These are phyloP conservation scores for Pseudomugil tenellus DNA, from an alignment of 2,797 vertebrate species.

Conservation along the genomic window DNA sequence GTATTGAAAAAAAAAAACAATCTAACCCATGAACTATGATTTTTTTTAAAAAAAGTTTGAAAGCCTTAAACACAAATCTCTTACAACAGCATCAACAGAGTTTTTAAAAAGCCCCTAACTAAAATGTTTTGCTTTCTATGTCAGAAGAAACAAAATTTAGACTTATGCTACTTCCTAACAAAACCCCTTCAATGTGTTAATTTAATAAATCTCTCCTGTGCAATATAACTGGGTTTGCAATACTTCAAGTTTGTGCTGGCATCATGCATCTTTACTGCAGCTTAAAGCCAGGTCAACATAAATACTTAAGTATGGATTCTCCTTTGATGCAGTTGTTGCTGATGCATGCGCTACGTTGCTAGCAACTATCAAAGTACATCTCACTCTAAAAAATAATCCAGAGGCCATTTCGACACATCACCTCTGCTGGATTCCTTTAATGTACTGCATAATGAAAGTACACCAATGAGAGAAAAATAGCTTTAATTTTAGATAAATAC, in stretches of 20 bases:
- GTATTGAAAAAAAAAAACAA: too few species aligned
- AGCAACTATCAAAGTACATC: slow-evolving; percentile 13
- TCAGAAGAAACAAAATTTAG: too few species aligned
- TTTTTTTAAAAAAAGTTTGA: too few species aligned
- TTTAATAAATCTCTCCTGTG: too few species aligned
- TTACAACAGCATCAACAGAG: too few species aligned
- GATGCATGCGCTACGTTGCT: slow-evolving; percentile 23
- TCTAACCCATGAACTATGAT: too few species aligned
- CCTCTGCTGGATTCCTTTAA: slow-evolving; percentile 55
- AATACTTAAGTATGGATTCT: neutral
- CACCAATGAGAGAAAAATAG: slow-evolving; percentile 40
- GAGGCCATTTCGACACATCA: slow-evolving; percentile 32
- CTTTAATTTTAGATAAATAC: slow-evolving; percentile 60
- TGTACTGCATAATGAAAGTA: slow-evolving; percentile 52
- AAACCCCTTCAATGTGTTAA: too few species aligned
- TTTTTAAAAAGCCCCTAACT: too few species aligned
- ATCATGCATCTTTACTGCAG: neutral
- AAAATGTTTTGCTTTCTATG: too few species aligned
- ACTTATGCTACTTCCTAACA: too few species aligned
- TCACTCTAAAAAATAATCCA: slow-evolving; percentile 24
- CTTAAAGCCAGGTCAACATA: neutral
- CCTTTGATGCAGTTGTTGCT: neutral
- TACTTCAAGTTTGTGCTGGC: slow-evolving; percentile 1
- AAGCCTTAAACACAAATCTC: too few species aligned
- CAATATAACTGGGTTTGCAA: neutral